phyloP scores from a whole-genome alignment of 2,888 invertebrate species.

The Athripsodes cinereus region DNA sequence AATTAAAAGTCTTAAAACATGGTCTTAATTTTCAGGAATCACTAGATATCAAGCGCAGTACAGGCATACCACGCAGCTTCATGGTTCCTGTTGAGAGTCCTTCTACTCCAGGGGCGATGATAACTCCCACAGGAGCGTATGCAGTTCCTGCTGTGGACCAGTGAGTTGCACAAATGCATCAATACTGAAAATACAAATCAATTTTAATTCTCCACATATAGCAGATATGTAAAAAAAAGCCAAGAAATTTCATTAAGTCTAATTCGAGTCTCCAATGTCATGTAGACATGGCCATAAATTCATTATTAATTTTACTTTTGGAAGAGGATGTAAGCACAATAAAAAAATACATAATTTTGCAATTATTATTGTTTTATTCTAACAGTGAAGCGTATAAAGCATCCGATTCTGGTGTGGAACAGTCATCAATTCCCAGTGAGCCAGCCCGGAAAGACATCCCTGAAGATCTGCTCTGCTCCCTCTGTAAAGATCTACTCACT shows the following conservation, averaged over 20 bases:
- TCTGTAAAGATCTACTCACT: conserved; percentile 86
- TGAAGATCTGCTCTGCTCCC: conserved; percentile 83
- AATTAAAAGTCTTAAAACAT: too few species aligned
- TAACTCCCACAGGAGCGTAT: conserved; percentile 81
- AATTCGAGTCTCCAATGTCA: too few species aligned
- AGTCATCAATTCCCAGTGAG: conserved; percentile 55
- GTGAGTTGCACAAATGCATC: too few species aligned
- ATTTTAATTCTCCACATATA: too few species aligned
- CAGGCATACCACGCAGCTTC: conserved; percentile 96
- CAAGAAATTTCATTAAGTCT: too few species aligned
- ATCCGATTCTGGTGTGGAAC: conserved; percentile 51
- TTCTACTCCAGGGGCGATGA: conserved; percentile 83
- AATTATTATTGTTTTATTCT: conserved; percentile 22
- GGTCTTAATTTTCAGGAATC: conserved; percentile 21
- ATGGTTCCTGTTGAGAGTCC: conserved; percentile 90
- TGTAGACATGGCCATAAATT: too few species aligned
- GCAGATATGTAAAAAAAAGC: too few species aligned
- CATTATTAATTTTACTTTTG: too few species aligned
- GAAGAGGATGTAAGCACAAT: too few species aligned
- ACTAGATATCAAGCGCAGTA: conserved; percentile 81
- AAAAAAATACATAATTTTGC: too few species aligned
- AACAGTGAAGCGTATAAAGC: conserved; percentile 73
- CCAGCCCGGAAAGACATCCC: conserved; percentile 70
- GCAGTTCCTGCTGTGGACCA: conserved; percentile 86
- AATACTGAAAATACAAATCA: not conserved